phyloP scores from a whole-genome alignment of 2,113 vertebrate genomes.

The Bos taurus region DNA sequence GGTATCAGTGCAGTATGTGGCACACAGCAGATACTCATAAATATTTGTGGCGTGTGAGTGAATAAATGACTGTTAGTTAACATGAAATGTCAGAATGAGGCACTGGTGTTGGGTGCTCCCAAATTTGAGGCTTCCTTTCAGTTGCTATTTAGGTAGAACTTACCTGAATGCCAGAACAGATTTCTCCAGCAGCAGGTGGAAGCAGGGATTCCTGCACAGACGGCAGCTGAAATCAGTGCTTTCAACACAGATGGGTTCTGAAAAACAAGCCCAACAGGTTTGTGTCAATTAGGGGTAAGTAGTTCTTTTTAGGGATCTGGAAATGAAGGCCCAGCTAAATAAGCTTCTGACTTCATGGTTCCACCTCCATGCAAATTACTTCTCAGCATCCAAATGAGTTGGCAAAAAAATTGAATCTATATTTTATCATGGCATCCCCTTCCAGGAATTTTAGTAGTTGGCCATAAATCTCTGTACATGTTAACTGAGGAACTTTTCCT shows the following conservation, averaged over 20 bases:
- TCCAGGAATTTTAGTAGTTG: conserved; percentile 18
- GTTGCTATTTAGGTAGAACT: neutral
- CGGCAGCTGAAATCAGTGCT: neutral
- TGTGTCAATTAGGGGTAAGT: neutral
- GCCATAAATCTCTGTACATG: neutral
- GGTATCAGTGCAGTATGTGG: neutral
- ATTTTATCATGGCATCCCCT: neutral
- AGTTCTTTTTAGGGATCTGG: neutral
- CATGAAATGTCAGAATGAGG: neutral
- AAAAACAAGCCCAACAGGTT: neutral
- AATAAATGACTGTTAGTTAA: neutral
- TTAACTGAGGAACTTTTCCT: neutral
- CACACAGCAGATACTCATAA: neutral
- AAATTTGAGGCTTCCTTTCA: neutral
- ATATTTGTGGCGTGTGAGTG: neutral
- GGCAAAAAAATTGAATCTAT: neutral
- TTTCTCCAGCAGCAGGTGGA: neutral
- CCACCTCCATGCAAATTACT: conserved; percentile 17
- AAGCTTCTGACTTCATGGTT: neutral
- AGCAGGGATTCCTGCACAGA: neutral
- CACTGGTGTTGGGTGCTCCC: neutral
- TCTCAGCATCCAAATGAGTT: conserved; percentile 1
- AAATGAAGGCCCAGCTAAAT: neutral
- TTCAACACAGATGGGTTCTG: conserved; percentile 28
- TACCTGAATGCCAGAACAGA: neutral